phyloP scores from a whole-genome alignment of 1,140 invertebrate genomes.

The Apolygus lucorum region DNA sequence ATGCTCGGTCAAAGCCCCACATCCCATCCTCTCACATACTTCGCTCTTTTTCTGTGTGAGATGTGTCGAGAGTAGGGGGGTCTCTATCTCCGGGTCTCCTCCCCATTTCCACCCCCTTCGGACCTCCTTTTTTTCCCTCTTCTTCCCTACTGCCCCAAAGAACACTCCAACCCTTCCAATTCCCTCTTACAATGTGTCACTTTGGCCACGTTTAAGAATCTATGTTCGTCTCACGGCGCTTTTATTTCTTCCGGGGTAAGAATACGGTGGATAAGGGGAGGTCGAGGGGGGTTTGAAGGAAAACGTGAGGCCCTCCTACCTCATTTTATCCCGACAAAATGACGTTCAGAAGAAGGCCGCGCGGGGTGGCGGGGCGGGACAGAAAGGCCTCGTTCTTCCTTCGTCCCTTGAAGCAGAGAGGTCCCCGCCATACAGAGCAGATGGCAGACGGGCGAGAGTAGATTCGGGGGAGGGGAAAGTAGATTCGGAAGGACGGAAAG shows the following conservation, averaged over 20 bases:
- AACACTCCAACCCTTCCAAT: constrained; percentile 1
- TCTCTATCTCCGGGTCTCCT: background rate
- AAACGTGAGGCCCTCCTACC: no score
- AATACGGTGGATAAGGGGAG: no score
- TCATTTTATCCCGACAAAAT: background rate
- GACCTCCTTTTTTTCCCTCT: background rate
- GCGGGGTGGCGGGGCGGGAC: background rate
- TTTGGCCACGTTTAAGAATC: background rate
- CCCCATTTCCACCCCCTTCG: background rate
- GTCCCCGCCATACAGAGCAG: no score
- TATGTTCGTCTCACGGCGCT: background rate
- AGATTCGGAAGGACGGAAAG: no score
- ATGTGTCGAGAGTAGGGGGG: background rate
- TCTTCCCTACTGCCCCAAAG: constrained; percentile 4
- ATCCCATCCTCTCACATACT: constrained; percentile 12
- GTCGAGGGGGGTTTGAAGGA: no score
- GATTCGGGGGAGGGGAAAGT: no score
- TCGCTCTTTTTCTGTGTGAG: background rate
- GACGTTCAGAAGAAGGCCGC: background rate
- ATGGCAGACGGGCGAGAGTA: no score
- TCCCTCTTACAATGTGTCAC: background rate
- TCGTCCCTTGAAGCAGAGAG: no score
- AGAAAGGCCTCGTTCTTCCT: background rate
- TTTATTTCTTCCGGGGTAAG: background rate
- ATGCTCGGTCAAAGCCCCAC: constrained; percentile 22